Evolutionary conservation across 2,888 invertebrate species (phyloP), one percentile per base, ranked within the genome.

Genomic region (Andrena fulva): DNA sequence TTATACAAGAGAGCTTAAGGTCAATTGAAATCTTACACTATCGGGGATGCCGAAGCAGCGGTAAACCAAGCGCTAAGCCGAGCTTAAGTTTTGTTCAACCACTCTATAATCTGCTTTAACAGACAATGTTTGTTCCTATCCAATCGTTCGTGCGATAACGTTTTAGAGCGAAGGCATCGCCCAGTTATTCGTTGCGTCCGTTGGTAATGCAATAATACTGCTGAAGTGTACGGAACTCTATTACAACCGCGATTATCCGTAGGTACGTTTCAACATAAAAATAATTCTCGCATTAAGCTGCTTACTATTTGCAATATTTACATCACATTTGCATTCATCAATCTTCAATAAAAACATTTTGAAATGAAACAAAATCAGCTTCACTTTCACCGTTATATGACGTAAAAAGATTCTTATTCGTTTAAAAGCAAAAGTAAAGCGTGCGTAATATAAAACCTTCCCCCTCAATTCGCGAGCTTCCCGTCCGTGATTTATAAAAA

Each of bases 61-160:
- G 74, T 76, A 83, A 78, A 71, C 66, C 68, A 27, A 76, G 74
- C 56, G 75, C 54, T 78, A 86, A 83, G 77, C 84, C 74, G 59
- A 59, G 84, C 70, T 83, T 81, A 78, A 67, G 81, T 84, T 84
- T 79, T 59, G 78, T 79, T 63, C 79, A 20, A 76, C 71, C 68
- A 63, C 62, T 71, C 60, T 50, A 52, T 75, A 83, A 84, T 78
- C 69, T 60, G 59, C 33, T 67, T 42, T 72, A 83, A 78, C 24
- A 78, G 82, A 75, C 77, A 82, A 76, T 77, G 79, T 69, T 78
- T 76, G 82, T 80, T 66, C 71, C 60, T 69, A 78, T 77, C 71
- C 82, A 56, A 82, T 84, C 70, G 80, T 76, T 83, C 74, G 74
- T 59, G 54, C 70, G 27, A 75, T 76, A 42, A 71, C 33, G 42